Conservation (phyloP, 2,797 vertebrate species). For the Chloroceryle inda region DNA sequence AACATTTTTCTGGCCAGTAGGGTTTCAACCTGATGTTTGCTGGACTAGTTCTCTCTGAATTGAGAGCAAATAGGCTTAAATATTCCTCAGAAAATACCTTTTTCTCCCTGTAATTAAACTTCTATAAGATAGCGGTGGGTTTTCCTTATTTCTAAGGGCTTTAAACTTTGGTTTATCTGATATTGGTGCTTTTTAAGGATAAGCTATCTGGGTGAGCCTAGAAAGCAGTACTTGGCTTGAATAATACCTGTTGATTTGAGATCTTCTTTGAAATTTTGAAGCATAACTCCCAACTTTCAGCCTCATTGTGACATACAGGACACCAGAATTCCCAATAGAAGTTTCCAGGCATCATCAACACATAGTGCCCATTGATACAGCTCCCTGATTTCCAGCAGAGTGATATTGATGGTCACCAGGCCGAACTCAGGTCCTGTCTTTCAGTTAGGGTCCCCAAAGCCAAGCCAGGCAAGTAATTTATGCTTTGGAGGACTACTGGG, state of each 20-base stretch:
- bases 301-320: not conserved
- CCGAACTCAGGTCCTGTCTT: not conserved
- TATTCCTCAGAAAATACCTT: not conserved
- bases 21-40: not conserved
- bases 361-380: fast-evolving
- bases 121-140: not conserved
- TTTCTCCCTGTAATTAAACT: not conserved
- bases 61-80: not conserved
- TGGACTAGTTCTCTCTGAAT: not conserved
- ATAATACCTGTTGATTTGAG: not conserved
- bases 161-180: not conserved
- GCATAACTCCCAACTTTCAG: not conserved
- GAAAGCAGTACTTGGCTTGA: not conserved
- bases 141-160: not conserved
- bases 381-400: not conserved
- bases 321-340: not conserved
- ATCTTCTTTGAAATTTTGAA: not conserved
- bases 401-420: fast-evolving
- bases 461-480: not conserved
- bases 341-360: not conserved
- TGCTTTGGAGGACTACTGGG: not conserved
- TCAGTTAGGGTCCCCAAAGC: not conserved
- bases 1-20: not conserved
- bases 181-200: not conserved
- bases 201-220: not conserved